Evolutionary conservation across 2,888 invertebrate species (phyloP).

Genomic region (Polydrusus pterygomalis): DNA sequence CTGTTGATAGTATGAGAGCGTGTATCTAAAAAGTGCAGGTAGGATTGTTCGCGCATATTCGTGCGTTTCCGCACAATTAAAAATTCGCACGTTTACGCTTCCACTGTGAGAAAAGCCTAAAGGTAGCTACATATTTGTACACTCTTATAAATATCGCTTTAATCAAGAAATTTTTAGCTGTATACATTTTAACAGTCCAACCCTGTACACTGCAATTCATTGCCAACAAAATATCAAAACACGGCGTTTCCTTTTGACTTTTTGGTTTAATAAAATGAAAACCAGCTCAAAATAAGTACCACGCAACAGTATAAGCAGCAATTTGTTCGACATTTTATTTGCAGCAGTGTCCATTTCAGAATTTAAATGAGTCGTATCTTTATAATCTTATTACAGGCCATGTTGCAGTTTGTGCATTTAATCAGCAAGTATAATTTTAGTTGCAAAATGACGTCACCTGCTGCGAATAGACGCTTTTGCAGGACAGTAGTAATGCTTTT

Average conservation of each 20-base stretch:
- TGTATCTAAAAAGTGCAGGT: too few relatives aligned
- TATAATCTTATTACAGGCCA: constrained; percentile 56
- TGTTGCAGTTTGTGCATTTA: constrained; percentile 59
- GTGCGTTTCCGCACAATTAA: too few relatives aligned
- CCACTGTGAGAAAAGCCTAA: too few relatives aligned
- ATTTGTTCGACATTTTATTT: constrained; percentile 55
- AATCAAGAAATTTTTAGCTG: not conserved
- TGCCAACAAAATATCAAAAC: constrained; percentile 41
- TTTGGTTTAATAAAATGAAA: constrained; percentile 51
- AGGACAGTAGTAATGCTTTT: constrained; percentile 18
- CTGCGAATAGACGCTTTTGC: constrained; percentile 52
- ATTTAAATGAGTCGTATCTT: constrained; percentile 58
- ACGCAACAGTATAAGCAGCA: constrained; percentile 46
- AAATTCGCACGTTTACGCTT: too few relatives aligned
- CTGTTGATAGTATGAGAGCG: too few relatives aligned
- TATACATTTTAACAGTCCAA: constrained; percentile 2
- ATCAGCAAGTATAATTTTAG: constrained; percentile 59
- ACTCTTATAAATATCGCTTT: not conserved
- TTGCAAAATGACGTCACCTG: constrained; percentile 58
- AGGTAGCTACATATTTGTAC: too few relatives aligned
- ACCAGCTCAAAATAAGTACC: constrained; percentile 51
- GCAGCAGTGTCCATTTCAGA: constrained; percentile 50
- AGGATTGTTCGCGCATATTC: too few relatives aligned
- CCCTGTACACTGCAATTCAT: constrained; percentile 19
- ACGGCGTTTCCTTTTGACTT: constrained; percentile 36